Conservation (phyloP, 2,888 invertebrate species). For the Coleophora deauratella region DNA sequence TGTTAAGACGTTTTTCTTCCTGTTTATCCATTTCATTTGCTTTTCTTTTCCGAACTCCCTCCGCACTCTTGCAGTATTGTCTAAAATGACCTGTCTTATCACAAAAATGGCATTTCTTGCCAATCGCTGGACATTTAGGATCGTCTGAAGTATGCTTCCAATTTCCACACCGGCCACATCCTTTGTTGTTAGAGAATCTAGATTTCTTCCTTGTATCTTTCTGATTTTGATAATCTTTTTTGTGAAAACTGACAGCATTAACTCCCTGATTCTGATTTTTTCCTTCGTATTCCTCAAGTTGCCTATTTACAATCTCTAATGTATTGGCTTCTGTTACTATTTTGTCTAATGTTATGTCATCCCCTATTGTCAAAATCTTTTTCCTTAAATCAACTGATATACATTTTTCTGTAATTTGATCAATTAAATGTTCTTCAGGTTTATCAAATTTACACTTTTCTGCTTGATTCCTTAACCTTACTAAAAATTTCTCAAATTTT, state of each 20-base stretch:
- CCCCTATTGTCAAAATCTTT: conserved; percentile 2
- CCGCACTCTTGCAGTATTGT: not conserved
- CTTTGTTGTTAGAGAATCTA: not conserved
- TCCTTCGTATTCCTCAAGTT: conserved; percentile 4
- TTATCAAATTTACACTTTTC: conserved; percentile 17
- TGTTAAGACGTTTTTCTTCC: too few species aligned
- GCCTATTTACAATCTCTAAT: conserved; percentile 5
- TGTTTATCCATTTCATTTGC: not conserved
- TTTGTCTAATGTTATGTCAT: conserved; percentile 7
- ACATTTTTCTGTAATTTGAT: conserved; percentile 9
- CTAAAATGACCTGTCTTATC: conserved; percentile 8
- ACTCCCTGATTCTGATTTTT: not conserved
- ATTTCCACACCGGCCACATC: conserved; percentile 9
- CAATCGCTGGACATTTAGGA: conserved; percentile 10
- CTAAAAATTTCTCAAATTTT: not conserved
- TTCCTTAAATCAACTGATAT: conserved; percentile 2
- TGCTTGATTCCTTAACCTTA: conserved; percentile 15
- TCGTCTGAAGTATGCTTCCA: conserved; percentile 1
- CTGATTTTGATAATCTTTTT: not conserved
- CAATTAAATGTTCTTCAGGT: conserved; percentile 13
- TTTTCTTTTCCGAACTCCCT: not conserved
- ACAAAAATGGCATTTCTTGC: conserved; percentile 8
- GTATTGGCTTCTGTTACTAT: conserved; percentile 14
- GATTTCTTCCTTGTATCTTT: too few species aligned
- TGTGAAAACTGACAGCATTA: too few species aligned